A percentile compares a stretch with the other conserved stretches of the same genome.
These are phyloP conservation scores for Clarias pachynema DNA, from an alignment of 2,797 vertebrate species.

Conservation along the genomic window DNA sequence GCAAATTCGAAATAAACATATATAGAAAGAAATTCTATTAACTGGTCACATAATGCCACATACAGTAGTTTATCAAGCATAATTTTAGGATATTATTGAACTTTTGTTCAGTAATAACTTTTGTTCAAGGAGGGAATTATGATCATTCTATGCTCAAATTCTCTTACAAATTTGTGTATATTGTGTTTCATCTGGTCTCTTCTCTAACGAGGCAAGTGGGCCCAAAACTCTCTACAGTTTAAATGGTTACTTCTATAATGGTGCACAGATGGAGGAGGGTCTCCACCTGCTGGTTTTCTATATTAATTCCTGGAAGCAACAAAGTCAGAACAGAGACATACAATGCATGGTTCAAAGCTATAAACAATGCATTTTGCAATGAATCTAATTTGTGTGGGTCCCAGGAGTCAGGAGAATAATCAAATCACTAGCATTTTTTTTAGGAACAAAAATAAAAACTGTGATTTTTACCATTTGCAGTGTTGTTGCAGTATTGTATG, in stretches of 20 bases:
- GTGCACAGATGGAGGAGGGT: neutral
- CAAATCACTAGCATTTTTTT: neutral
- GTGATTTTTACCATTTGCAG: too few species aligned
- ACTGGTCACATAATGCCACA: too few species aligned
- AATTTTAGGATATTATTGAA: too few species aligned
- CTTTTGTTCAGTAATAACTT: too few species aligned
- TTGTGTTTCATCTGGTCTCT: neutral
- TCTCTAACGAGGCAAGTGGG: neutral
- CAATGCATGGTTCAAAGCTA: neutral
- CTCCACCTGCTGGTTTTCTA: conserved; percentile 2
- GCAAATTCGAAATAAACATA: too few species aligned
- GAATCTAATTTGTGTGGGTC: neutral
- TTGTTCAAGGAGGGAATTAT: too few species aligned
- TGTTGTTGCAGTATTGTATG: neutral
- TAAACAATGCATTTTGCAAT: neutral
- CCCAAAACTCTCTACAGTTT: neutral
- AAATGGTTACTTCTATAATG: neutral
- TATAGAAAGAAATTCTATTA: too few species aligned
- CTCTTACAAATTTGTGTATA: neutral
- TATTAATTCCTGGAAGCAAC: neutral
- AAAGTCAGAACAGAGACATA: neutral
- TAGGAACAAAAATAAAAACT: neutral
- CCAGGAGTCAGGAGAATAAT: neutral
- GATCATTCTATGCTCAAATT: too few species aligned
- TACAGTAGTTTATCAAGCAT: too few species aligned